Evolutionary conservation across 2,797 vertebrate genomes (phyloP), one percentile per base, ranked within the genome.

Genomic region (Coreius guichenoti): DNA sequence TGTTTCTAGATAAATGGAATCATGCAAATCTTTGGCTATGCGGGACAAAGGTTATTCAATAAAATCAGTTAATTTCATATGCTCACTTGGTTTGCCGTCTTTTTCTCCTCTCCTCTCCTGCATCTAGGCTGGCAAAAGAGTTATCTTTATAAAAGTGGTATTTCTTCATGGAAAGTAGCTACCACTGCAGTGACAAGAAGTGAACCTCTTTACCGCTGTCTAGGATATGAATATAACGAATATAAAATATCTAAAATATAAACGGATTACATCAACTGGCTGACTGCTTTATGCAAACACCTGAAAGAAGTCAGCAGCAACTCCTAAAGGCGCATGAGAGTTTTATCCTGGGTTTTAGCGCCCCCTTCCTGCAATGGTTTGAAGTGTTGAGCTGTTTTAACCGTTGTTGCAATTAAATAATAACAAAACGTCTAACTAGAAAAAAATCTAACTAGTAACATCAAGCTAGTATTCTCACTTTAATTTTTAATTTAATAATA

Each of bases 321-420:
- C 12, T 39, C 33, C 7, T 31, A 17, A 65, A 17, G 29, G 12
- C 11, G 3, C 1, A 17, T 58, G 63, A 29, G 26, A 17, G 6
- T 39, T 78, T 43, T 4, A 31, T 31, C 13, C 56, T 16, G 54
- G 23, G 36, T 11, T 78, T 16, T 61, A 61, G 61, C 43, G 43
- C 77, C 43, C 76, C 2, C 77, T 63, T 67, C 19, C n/a, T 33
- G 77, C 49, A 65, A 79, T 79, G n/a, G 31, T 79, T 45, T 79
- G 23, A 79, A 65, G 58, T 33, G 56, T 7, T 19, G 1, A 19
- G 29, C 75, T 2, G 49, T 76, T 56, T 76, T 26, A 36, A 26
- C 76, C 2, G 23, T 45, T 61, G 54, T 26, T 43, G 23, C 23
- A 43, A 19, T 17, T 61, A 16, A 36, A 77, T 8, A 43, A 39